Evolutionary conservation across 2,888 invertebrate genomes (phyloP).

Genomic region (Heliconius cydno): DNA sequence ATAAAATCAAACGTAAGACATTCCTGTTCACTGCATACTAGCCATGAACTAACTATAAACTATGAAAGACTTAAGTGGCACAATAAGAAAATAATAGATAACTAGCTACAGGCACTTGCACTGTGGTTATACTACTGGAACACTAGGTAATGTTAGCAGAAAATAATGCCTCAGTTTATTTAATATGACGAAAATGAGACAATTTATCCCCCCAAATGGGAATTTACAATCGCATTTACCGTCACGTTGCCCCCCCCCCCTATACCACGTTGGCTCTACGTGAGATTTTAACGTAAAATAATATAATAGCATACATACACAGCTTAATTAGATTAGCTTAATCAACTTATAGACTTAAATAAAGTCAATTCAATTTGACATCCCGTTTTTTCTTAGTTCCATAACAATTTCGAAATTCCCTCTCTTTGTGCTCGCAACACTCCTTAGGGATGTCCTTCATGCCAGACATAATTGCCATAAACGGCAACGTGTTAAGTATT

Average conservation of each 20-base stretch:
- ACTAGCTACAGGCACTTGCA: conserved; percentile 51
- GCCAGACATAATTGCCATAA: no score
- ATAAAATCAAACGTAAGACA: neutral
- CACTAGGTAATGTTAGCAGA: conserved; percentile 54
- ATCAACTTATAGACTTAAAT: no score
- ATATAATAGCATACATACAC: no score
- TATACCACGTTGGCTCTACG: neutral
- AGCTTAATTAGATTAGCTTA: no score
- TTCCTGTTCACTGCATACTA: neutral
- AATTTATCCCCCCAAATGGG: no score
- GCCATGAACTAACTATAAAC: conserved; percentile 1
- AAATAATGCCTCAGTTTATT: conserved; percentile 5
- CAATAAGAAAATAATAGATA: conserved; percentile 59
- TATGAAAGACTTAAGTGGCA: conserved; percentile 54
- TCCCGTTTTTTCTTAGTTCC: no score
- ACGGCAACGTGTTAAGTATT: no score
- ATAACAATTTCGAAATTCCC: no score
- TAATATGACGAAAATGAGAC: no score
- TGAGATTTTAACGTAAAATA: neutral
- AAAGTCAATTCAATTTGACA: no score
- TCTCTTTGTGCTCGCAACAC: no score
- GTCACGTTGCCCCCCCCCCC: neutral
- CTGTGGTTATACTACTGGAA: conserved; percentile 61
- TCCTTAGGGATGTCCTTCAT: no score
- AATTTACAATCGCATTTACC: neutral